Evolutionary conservation across 1,140 invertebrate genomes (phyloP), one percentile per base, ranked within the genome.

Genomic region (Macrobrachium nipponense): DNA sequence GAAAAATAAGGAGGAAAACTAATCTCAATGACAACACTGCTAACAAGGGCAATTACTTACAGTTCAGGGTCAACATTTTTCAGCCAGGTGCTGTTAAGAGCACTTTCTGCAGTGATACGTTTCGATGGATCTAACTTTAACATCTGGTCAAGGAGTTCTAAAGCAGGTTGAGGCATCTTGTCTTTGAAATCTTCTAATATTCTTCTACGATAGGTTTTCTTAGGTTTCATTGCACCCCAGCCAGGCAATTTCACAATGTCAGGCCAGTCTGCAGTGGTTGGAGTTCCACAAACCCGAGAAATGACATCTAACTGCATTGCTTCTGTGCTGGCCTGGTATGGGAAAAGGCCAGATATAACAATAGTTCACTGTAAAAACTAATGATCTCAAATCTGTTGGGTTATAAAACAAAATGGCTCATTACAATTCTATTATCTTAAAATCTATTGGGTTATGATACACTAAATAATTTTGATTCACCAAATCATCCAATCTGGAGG

Each of bases 141-240:
- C 98, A 99, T 99, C 90, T 95, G 94, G 91, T 99, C 98, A 58
- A 99, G 93, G 43, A 99, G 93, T 90, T 99, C 98, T 15, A 99
- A 92, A 0, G 98, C 98, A 18, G 94, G 91, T 12, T 92, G 90
- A 5, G 98, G 98, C 95, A 99, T 96, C 91, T 96, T 96, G 59
- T 94, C 93, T 60, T 82, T 83, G 92, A 98, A 99, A 90, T 99
- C 97, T 90, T 99, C 98, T 64, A 97, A 93, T 23, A 99, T 92
- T 87, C 95, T 94, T 82, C 98, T 93, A 87, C 96, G 93, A 91
- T 99, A 95, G 61, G 95, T 94, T 89, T 97, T 97, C 92, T 98
- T 99, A 44, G 97, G 96, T 90, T 98, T 97, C 20, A 99, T 93
- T 18, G 96, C 95, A 90, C 97, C 94, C 94, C 97, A 99, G 0